Evolutionary conservation across 2,888 invertebrate species (phyloP), one percentile per base, ranked within the genome.

Genomic region (Melanostoma mellinum): DNA sequence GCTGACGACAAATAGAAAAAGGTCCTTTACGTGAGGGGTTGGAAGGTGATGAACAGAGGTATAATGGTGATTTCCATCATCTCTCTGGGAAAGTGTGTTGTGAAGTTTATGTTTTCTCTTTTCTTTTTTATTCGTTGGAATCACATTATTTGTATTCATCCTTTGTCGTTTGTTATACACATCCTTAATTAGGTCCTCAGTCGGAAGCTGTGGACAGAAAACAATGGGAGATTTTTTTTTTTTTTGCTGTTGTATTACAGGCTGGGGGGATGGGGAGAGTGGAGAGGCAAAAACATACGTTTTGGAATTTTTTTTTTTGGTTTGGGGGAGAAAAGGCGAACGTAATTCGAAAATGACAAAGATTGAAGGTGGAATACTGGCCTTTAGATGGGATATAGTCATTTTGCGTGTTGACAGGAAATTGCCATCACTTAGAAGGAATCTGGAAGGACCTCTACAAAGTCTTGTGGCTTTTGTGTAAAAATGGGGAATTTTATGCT

Each of bases 131-230:
- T 46, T 8, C 36, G 42, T 8, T 38, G 38, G 33, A 69, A 75
- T 58, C 68, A 53, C 72, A 73, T 68, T 48, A 82, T 82, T 82
- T 78, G 63, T 78, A 82, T 82, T 82, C 82, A 82, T 74, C 65
- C 73, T 48, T 63, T 58, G 82, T 78, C 58, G 58, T 56, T 63
- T 78, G 69, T 73, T 73, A 55, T 73, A 73, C 67, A 82, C 73
- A 74, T 78, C 68, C 82, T 74, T 82, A 74, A 82, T 82, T 82
- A 82, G 73, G 78, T 82, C 78, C 73, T 78, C 69, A 78, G 78
- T 82, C 58, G 63, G 69, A 65, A 74, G 78, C 73, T 73, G 58
- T 53, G 69, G 78, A 69, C 73, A 78, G 58, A 69, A 78, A 65
- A 69, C 75, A 63, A 80, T 75, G 65, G 20, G 20, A 20, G 20